Conservation (phyloP, 2,113 vertebrate species). For the Crypturellus undulatus region DNA sequence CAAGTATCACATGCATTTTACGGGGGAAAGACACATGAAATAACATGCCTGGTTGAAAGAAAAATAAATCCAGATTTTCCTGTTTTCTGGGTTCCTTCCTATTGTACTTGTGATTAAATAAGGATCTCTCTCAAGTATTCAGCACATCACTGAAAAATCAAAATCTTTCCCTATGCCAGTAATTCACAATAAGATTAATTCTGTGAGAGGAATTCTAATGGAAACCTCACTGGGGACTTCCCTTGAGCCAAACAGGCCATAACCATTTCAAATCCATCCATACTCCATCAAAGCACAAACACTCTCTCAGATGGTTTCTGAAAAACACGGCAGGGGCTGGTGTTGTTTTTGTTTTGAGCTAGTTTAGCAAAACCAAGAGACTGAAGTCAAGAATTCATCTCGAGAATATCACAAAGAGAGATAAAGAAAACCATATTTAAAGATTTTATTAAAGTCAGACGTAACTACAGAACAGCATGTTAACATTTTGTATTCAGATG, state of each 20-base stretch:
- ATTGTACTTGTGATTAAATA: not conserved
- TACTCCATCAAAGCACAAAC: not conserved
- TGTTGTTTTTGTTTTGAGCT: not conserved
- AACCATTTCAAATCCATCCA: not conserved
- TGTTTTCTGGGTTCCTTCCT: not conserved
- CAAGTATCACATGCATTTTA: not conserved
- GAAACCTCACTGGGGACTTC: not conserved
- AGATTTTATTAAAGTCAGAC: not conserved
- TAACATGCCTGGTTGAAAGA: not conserved
- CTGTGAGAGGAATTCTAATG: not conserved
- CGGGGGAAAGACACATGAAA: not conserved
- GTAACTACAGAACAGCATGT: not conserved
- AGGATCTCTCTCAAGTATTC: not conserved
- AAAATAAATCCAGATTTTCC: constrained; percentile 34
- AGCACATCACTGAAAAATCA: not conserved
- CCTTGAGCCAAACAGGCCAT: not conserved
- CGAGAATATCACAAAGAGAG: not conserved
- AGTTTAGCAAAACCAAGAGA: too few relatives aligned
- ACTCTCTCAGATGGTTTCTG: too few relatives aligned
- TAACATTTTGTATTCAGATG: not conserved
- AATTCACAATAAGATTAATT: not conserved
- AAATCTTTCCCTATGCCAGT: not conserved
- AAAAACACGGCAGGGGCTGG: not conserved
- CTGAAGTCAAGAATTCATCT: not conserved
- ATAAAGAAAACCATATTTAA: not conserved